Evolutionary conservation across 2,888 invertebrate genomes (phyloP).

Genomic region (Gastrophysa polygoni): DNA sequence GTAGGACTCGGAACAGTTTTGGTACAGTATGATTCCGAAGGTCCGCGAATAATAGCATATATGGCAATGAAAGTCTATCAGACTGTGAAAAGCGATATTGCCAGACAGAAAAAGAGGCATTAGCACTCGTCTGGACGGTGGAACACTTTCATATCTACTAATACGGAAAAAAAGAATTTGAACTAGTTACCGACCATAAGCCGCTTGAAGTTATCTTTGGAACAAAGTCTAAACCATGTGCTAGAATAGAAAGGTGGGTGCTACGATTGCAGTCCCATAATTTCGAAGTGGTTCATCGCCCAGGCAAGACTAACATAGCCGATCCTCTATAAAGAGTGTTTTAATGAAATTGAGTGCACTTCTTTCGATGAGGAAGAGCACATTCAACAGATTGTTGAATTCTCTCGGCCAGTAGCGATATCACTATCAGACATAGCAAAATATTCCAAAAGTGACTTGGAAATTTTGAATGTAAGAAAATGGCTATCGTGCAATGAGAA

Average conservation of each 20-base stretch:
- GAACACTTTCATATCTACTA: constrained; percentile 37
- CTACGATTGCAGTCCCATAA: constrained; percentile 27
- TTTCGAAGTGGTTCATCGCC: constrained; percentile 21
- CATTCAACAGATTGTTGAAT: constrained; percentile 25
- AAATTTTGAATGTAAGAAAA: constrained; percentile 13
- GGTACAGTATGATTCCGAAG: constrained; percentile 31
- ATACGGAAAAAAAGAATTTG: constrained; percentile 15
- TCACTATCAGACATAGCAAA: constrained; percentile 20
- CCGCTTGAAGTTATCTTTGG: constrained; percentile 40
- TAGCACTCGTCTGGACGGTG: constrained; percentile 52
- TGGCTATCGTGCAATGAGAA: constrained; percentile 17
- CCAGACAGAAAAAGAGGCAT: constrained; percentile 47
- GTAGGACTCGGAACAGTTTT: constrained; percentile 41
- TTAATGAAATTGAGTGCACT: constrained; percentile 13
- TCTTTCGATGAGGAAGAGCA: background rate
- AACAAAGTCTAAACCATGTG: constrained; percentile 37
- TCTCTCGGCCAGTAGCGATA: constrained; percentile 26
- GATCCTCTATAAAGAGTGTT: constrained; percentile 25
- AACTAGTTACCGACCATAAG: constrained; percentile 22
- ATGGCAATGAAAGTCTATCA: constrained; percentile 38
- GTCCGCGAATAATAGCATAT: constrained; percentile 35
- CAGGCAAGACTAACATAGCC: constrained; percentile 26
- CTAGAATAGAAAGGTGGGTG: constrained; percentile 27
- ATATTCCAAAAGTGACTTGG: constrained; percentile 20
- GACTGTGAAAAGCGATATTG: constrained; percentile 40